Base-by-base conservation (phyloP, 2,888 invertebrate genomes). In the Schizaphis graminum region DNA sequence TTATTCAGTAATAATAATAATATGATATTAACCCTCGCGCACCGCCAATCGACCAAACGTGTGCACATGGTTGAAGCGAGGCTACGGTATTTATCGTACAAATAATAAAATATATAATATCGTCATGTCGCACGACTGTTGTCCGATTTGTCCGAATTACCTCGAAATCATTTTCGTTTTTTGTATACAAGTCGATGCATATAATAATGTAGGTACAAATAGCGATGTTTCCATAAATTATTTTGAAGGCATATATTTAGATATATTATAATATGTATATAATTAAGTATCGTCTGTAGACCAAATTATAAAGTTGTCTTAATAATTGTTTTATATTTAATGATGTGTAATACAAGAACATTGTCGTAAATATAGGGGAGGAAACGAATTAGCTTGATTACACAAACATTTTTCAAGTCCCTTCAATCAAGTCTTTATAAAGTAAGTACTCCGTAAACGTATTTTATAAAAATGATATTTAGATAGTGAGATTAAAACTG, bases 1-100 rank as follows among this genome's bases (percentile, higher is more conserved):
- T 24, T 28, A 24, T 21, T 28, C 44, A 10, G 91, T 35, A 91
- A 56, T 41, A 56, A 57, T 57, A n/a, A 28, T 8, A 53, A 89
- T 47, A 91, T 87, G 49, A 61, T 61, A 91, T 56, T 91, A 57
- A 28, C 89, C 61, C 89, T 56, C 53, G 8, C 16, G 67, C n/a
- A 67, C n/a, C 4, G 67, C 16, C 61, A 16, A 67, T 16, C n/a
- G 67, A 8, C 77, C 7, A 35, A 35, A 35, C 35, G 35, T 77
- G 35, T 77, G 67, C 67, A 67, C n/a, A 16, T 7, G n/a, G 21
- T n/a, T 21, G 8, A 7, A 77, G 35, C 35, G 35, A 8, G 21
- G 77, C 35, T 21, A 35, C 8, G 21, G 77, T 35, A 77, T 77
- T 77, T 77, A 77, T 41, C 35, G 35, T 35, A 35, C 35, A 77